A percentile compares a stretch with the other conserved stretches of the same genome.
Evolutionary conservation across 2,888 invertebrate genomes (phyloP).

Genomic region (Drosophila parthenogenetica): DNA sequence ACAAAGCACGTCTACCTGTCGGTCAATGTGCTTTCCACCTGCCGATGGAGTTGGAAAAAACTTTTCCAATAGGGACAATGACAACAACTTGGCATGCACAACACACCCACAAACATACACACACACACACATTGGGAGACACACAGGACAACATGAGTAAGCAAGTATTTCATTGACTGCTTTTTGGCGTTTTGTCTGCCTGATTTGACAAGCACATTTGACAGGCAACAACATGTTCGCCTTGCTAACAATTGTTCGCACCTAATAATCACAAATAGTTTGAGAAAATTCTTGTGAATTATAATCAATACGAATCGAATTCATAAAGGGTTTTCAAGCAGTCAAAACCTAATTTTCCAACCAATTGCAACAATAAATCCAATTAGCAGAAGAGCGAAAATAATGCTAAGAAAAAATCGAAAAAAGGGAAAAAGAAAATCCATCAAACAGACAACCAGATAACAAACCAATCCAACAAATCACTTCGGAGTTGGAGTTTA

Average conservation of each 20-base stretch:
- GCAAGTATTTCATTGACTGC: constrained; percentile 35
- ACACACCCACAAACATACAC: constrained; percentile 16
- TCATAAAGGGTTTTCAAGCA: neutral
- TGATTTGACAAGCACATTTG: constrained; percentile 48
- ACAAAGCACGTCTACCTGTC: constrained; percentile 55
- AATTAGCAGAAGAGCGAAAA: constrained; percentile 33
- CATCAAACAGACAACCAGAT: constrained; percentile 16
- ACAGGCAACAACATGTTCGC: constrained; percentile 54
- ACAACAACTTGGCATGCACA: constrained; percentile 41
- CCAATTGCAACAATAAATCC: constrained; percentile 39
- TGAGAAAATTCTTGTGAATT: constrained; percentile 21
- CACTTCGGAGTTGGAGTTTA: constrained; percentile 9
- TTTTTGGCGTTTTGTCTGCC: constrained; percentile 43
- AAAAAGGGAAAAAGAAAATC: constrained; percentile 4
- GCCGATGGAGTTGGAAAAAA: constrained; percentile 17
- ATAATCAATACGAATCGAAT: constrained; percentile 31
- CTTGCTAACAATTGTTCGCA: constrained; percentile 32
- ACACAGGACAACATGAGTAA: constrained; percentile 29
- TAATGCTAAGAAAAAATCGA: neutral
- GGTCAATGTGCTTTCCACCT: constrained; percentile 35
- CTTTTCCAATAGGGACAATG: constrained; percentile 40
- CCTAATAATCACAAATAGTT: constrained; percentile 54
- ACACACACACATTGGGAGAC: neutral
- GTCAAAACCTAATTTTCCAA: constrained; percentile 18
- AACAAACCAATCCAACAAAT: constrained; percentile 36